Evolutionary conservation across 2,113 vertebrate species (phyloP), one percentile per base, ranked within the genome.

Genomic region (Eubucco bourcierii): DNA sequence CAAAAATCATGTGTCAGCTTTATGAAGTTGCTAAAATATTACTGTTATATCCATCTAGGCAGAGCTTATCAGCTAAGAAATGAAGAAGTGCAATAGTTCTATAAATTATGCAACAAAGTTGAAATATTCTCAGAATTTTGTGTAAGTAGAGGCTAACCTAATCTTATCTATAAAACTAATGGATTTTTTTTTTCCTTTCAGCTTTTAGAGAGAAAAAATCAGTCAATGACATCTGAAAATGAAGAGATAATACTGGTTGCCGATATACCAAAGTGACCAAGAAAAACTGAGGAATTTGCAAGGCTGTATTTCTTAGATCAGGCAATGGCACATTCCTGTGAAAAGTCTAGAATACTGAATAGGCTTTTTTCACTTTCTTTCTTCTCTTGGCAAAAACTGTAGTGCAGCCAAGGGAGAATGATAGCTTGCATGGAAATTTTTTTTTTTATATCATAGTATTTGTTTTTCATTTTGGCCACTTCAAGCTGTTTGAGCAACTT

Each of bases 141-240:
- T 6, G 3, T 34, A 27, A 76, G 12, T 15, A 68, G 12, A 80
- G 2, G 11, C 3, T 78, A 56, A 41, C 4, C 7, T 59, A 77
- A 37, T 3, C 7, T 23, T 34, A 15, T 11, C 9, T 28, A 23
- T 44, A 86, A 78, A 86, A 88, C 25, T 95, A 75, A 96, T 17
- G 3, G 7, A 85, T 13, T 83, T 83, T 63, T 71, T 3, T 93
- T 94, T 90, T 74, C 23, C 18, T 94, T 94, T 88, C 76, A 95
- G 95, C 9, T 83, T 58, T 75, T n/a, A 44, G 88, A 85, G 9
- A 64, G 10, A n/a, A 95, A 93, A 84, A 65, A 83, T 67, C 90
- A 72, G 19, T 16, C 93, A 64, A n/a, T 41, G n/a, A 16, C 9
- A 25, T 31, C 33, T 39, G 90, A 95, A 90, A 91, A 80, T 11